phyloP scores from a whole-genome alignment of 2,888 invertebrate genomes.

The Euphydryas editha region DNA sequence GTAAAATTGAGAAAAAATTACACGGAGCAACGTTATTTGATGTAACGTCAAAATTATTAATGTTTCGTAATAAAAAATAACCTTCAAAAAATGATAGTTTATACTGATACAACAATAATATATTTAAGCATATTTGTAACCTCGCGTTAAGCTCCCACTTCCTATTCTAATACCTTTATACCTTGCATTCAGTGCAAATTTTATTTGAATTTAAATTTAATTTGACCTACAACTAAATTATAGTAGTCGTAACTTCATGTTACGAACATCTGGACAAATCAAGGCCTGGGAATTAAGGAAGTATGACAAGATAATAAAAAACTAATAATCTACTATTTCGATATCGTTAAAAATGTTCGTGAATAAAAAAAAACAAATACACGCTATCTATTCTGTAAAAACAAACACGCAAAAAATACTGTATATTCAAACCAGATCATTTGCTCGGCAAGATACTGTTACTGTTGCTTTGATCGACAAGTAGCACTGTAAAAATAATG shows the following conservation, averaged over 20 bases:
- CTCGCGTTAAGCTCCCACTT: neutral
- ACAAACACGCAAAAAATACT: conserved; percentile 40
- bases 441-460: conserved; percentile 68
- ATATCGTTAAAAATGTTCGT: conserved; percentile 69
- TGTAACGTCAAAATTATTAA: neutral
- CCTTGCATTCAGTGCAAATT: conserved; percentile 32
- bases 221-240: conserved; percentile 51
- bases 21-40: neutral
- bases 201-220: conserved; percentile 42
- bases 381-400: conserved; percentile 41
- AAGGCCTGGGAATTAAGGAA: conserved; percentile 77
- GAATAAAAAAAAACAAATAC: conserved; percentile 58
- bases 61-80: too few relatives aligned
- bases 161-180: conserved; percentile 1
- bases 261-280: conserved; percentile 71
- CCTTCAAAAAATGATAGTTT: too few relatives aligned
- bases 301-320: conserved; percentile 62
- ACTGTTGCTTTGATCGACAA: conserved; percentile 56
- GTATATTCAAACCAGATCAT: conserved; percentile 61
- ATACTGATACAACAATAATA: neutral
- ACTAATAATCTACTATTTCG: conserved; percentile 66
- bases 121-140: conserved; percentile 2
- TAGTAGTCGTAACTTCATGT: conserved; percentile 54
- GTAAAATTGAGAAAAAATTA: neutral
- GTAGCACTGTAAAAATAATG: conserved; percentile 4